Percentiles rank a stretch among this genome's conserved stretches.
phyloP scores from a whole-genome alignment of 2,888 invertebrate species.

The Tachystola acroxantha region DNA sequence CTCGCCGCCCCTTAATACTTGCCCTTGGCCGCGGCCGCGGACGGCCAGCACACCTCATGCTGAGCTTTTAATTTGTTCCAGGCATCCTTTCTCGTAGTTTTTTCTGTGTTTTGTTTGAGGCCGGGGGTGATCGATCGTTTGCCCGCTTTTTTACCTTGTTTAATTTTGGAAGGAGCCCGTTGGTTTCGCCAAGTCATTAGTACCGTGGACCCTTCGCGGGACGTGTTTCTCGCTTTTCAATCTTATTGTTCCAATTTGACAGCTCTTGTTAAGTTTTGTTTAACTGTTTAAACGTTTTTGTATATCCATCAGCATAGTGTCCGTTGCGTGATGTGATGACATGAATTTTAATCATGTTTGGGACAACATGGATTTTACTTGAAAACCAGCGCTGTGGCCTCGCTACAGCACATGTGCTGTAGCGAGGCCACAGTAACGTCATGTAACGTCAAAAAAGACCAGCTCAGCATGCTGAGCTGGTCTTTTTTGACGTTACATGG shows the following conservation, averaged over 20 bases:
- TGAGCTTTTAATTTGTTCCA: constrained; percentile 77
- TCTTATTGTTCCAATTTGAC: constrained; percentile 45
- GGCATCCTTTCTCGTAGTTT: constrained; percentile 68
- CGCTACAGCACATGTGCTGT: too few relatives aligned
- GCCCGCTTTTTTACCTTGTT: constrained; percentile 70
- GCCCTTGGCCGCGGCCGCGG: constrained; percentile 52
- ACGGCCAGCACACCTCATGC: constrained; percentile 60
- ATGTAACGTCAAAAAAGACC: too few relatives aligned
- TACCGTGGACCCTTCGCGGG: constrained; percentile 18
- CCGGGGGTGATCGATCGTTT: constrained; percentile 70
- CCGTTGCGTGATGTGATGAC: too few relatives aligned
- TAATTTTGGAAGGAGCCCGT: constrained; percentile 66
- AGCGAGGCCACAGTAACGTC: too few relatives aligned
- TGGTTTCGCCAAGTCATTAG: constrained; percentile 74
- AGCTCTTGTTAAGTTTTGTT: constrained; percentile 27
- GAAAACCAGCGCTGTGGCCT: too few relatives aligned
- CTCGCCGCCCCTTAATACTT: too few relatives aligned
- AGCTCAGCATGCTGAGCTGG: too few relatives aligned
- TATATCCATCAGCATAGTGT: not conserved
- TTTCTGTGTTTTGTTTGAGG: constrained; percentile 70
- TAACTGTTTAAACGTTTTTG: not conserved
- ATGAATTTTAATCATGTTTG: too few relatives aligned
- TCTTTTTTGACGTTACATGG: too few relatives aligned
- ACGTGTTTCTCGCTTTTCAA: constrained; percentile 39
- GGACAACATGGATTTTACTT: too few relatives aligned